A percentile compares a stretch with the other conserved stretches of the same genome.
phyloP scores from a whole-genome alignment of 2,797 vertebrate genomes.

The Brachyrhaphis roseni region DNA sequence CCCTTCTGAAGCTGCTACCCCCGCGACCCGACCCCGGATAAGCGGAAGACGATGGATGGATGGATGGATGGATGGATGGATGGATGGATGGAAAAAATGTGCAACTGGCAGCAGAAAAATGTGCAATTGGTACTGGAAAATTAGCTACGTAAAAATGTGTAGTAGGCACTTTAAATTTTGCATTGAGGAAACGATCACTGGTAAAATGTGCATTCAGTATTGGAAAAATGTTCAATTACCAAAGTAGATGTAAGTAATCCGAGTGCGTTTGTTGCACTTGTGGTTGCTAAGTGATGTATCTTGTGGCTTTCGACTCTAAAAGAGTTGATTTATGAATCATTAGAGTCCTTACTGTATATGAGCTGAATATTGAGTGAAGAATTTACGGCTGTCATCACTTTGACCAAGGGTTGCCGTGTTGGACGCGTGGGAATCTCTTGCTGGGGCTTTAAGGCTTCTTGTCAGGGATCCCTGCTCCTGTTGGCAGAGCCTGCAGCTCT shows the following conservation, averaged over 20 bases:
- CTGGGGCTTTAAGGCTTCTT: conserved; percentile 32
- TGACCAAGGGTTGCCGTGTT: conserved; percentile 20
- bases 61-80: too few relatives aligned
- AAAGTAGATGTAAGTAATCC: neutral
- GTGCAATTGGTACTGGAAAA: too few relatives aligned
- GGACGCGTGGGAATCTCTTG: conserved; percentile 43
- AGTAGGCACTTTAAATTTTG: too few relatives aligned
- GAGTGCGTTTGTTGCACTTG: neutral
- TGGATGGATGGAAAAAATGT: too few relatives aligned
- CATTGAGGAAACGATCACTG: too few relatives aligned
- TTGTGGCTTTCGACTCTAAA: neutral
- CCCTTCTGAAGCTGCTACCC: too few relatives aligned
- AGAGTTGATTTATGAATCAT: neutral
- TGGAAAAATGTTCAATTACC: neutral
- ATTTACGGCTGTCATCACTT: neutral
- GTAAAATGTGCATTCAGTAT: neutral
- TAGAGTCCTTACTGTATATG: neutral
- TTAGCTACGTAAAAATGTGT: too few relatives aligned
- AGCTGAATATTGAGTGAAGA: conserved; percentile 4
- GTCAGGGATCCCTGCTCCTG: conserved; percentile 33
- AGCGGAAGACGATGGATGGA: too few relatives aligned
- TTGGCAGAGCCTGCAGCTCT: conserved; percentile 15
- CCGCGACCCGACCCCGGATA: too few relatives aligned
- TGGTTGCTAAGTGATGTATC: neutral
- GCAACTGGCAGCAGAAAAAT: too few relatives aligned